Conservation (phyloP, 2,113 vertebrate species). For the Myocastor coypus region DNA sequence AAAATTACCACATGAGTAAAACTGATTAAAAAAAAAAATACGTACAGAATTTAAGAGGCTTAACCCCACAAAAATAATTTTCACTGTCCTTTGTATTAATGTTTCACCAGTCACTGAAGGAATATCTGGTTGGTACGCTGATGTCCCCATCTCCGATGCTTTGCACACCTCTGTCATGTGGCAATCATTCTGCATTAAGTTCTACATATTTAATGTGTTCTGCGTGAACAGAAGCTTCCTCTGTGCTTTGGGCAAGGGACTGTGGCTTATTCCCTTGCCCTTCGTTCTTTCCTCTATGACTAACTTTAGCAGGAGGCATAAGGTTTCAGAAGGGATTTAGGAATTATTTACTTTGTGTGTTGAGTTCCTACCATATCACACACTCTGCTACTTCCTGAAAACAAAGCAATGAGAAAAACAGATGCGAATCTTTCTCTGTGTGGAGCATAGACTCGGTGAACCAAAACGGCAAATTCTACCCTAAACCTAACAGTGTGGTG, state of each 20-base stretch:
- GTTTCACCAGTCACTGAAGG: not conserved
- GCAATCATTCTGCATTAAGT: not conserved
- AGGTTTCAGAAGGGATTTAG: not conserved
- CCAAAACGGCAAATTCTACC: not conserved
- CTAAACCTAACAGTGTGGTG: not conserved
- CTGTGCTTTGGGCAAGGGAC: not conserved
- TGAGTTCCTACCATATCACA: not conserved
- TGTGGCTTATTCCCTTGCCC: not conserved
- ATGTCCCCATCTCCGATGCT: not conserved
- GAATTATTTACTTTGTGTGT: not conserved
- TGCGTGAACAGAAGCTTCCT: not conserved
- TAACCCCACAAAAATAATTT: not conserved
- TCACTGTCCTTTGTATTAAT: not conserved
- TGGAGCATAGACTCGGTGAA: not conserved
- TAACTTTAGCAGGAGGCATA: not conserved
- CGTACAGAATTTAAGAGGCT: conserved; percentile 25
- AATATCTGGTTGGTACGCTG: not conserved
- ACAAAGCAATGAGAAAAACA: not conserved
- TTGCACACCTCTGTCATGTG: not conserved
- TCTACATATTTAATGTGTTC: not conserved
- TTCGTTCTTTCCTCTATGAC: not conserved
- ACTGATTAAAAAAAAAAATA: conserved; percentile 39
- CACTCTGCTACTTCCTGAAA: not conserved
- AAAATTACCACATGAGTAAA: conserved; percentile 4
- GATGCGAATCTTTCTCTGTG: not conserved